Evolutionary conservation across 2,888 invertebrate genomes (phyloP).

Genomic region (Seira musarum): DNA sequence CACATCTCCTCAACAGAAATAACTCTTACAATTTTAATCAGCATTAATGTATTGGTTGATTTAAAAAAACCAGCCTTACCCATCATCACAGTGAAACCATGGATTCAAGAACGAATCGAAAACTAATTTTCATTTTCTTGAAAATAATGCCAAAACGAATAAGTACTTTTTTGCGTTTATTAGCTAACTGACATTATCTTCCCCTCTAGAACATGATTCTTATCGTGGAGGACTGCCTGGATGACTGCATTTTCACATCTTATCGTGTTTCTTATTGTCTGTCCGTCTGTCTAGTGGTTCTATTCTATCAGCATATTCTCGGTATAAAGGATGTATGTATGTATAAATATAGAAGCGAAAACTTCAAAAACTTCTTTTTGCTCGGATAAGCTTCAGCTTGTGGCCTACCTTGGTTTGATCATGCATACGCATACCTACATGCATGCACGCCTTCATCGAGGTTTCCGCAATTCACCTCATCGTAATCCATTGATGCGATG

Average conservation of each 20-base stretch:
- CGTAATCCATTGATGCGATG: not conserved
- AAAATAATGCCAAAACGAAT: slow-evolving; percentile 45
- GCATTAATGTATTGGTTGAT: too few relatives aligned
- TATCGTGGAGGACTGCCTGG: slow-evolving; percentile 32
- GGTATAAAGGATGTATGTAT: too few relatives aligned
- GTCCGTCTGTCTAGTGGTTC: not conserved
- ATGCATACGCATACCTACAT: too few relatives aligned
- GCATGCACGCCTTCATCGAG: not conserved
- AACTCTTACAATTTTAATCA: too few relatives aligned
- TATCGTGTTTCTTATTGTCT: slow-evolving; percentile 18
- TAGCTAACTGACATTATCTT: slow-evolving; percentile 35
- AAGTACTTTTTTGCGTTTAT: slow-evolving; percentile 55
- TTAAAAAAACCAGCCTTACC: too few relatives aligned
- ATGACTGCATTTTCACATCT: slow-evolving; percentile 52
- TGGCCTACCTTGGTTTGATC: too few relatives aligned
- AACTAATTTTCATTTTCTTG: slow-evolving; percentile 3
- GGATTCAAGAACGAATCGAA: not conserved
- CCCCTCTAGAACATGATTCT: not conserved
- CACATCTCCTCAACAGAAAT: too few relatives aligned
- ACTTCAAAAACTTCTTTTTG: too few relatives aligned
- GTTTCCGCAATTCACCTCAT: not conserved
- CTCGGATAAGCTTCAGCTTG: too few relatives aligned
- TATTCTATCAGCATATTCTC: not conserved
- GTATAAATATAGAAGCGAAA: too few relatives aligned
- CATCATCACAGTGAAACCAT: not conserved